A percentile compares a stretch with the other conserved stretches of the same genome.
phyloP scores from a whole-genome alignment of 2,113 vertebrate genomes.

The Oncorhynchus mykiss region DNA sequence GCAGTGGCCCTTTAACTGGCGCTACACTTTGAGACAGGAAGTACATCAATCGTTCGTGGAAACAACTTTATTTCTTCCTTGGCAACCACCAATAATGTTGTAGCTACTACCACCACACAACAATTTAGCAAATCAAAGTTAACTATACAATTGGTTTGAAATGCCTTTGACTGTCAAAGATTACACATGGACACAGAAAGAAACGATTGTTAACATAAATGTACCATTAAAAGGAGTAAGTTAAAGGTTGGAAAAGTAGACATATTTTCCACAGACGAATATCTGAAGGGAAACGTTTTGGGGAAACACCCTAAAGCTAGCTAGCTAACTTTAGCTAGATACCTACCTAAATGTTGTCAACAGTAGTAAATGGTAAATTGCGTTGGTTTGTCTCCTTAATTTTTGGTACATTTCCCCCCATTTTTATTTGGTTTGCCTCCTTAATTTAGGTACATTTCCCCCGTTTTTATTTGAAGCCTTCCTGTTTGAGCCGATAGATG shows the following conservation, averaged over 20 bases:
- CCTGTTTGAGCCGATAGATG: constrained; percentile 81
- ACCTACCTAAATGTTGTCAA: background rate
- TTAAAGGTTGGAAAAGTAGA: constrained; percentile 55
- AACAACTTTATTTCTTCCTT: background rate
- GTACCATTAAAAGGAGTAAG: constrained; percentile 78
- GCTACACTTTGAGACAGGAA: background rate
- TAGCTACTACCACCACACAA: background rate
- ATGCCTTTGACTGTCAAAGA: constrained; percentile 85
- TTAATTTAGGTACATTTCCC: constrained; percentile 79
- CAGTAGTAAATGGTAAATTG: background rate
- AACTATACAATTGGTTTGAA: background rate
- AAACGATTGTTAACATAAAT: constrained; percentile 67
- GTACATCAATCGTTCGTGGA: background rate
- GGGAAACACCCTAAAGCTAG: background rate
- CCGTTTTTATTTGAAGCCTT: constrained; percentile 90
- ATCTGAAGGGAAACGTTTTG: constrained; percentile 81
- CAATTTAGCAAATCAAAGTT: background rate
- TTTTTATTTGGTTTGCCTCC: constrained; percentile 67
- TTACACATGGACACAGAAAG: constrained; percentile 83
- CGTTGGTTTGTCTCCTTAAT: background rate
- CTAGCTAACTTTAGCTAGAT: background rate
- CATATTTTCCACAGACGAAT: constrained; percentile 82
- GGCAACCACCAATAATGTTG: background rate
- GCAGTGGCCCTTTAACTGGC: background rate
- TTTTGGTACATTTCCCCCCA: constrained; percentile 85